Evolutionary conservation across 1,140 invertebrate genomes (phyloP).

Genomic region (Papilio helenus): DNA sequence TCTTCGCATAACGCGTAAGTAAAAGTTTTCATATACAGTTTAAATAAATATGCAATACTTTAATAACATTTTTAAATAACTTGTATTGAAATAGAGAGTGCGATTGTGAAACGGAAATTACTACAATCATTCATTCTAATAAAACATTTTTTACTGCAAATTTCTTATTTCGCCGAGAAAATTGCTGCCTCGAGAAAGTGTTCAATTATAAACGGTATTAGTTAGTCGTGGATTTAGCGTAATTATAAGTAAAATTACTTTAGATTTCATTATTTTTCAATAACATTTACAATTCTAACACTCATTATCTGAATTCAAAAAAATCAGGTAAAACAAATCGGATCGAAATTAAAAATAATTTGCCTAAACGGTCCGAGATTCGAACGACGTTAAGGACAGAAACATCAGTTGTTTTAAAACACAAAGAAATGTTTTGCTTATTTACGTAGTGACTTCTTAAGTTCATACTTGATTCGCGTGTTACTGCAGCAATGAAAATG

Average conservation of each 20-base stretch:
- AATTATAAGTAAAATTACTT: conserved; percentile 29
- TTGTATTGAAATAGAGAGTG: conserved; percentile 34
- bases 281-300: neutral
- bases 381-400: neutral
- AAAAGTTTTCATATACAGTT: neutral
- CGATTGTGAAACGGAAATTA: conserved; percentile 48
- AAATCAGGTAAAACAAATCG: neutral
- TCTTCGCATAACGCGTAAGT: neutral
- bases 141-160: conserved; percentile 46
- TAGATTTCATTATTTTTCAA: neutral
- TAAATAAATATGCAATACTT: neutral
- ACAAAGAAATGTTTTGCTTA: neutral
- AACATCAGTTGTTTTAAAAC: neutral
- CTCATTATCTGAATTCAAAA: neutral
- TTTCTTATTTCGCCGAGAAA: conserved; percentile 48
- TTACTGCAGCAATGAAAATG: neutral
- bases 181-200: conserved; percentile 51
- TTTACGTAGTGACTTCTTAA: neutral
- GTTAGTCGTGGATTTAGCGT: conserved; percentile 46
- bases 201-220: conserved; percentile 53
- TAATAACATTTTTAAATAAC: neutral
- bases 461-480: neutral
- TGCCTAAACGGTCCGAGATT: neutral
- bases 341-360: neutral
- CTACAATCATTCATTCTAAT: conserved; percentile 58